These are phyloP conservation scores for Drosophila lutescens DNA, from an alignment of 2,888 invertebrate genomes.

Conservation along the genomic window DNA sequence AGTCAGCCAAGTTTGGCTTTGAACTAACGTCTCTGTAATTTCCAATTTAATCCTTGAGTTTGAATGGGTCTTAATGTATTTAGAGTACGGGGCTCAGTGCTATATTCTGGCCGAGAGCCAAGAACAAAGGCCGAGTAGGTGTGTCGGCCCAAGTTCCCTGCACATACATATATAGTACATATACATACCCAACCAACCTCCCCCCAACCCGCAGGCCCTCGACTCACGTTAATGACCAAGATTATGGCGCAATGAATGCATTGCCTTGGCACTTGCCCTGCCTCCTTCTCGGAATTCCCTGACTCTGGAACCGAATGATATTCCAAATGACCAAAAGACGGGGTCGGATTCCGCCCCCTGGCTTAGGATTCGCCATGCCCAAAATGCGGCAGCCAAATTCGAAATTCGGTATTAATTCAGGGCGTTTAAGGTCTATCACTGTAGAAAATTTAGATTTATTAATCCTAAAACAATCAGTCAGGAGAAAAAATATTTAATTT, in stretches of 20 bases:
- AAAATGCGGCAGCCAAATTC: constrained; percentile 51
- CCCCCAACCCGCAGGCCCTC: constrained; percentile 9
- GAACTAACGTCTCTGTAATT: constrained; percentile 71
- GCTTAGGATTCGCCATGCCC: constrained; percentile 26
- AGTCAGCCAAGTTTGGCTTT: constrained; percentile 65
- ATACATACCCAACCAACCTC: background rate
- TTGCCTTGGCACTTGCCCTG: constrained; percentile 62
- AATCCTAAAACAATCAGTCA: too few relatives aligned
- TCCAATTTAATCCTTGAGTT: constrained; percentile 79
- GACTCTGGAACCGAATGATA: constrained; percentile 29
- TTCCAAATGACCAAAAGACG: constrained; percentile 28
- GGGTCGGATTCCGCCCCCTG: constrained; percentile 4
- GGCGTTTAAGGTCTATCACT: constrained; percentile 50
- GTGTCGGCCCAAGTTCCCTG: constrained; percentile 24
- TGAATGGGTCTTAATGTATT: constrained; percentile 75
- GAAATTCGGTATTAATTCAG: constrained; percentile 61
- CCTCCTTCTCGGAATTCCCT: constrained; percentile 10
- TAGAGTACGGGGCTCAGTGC: constrained; percentile 35
- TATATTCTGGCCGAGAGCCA: constrained; percentile 65
- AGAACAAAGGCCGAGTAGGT: constrained; percentile 50
- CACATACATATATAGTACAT: background rate
- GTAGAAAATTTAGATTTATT: background rate
- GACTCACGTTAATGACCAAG: constrained; percentile 72
- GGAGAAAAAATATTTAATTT: too few relatives aligned
- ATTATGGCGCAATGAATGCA: constrained; percentile 78